Conservation (phyloP, 2,113 vertebrate species). For the Columba janthina region DNA sequence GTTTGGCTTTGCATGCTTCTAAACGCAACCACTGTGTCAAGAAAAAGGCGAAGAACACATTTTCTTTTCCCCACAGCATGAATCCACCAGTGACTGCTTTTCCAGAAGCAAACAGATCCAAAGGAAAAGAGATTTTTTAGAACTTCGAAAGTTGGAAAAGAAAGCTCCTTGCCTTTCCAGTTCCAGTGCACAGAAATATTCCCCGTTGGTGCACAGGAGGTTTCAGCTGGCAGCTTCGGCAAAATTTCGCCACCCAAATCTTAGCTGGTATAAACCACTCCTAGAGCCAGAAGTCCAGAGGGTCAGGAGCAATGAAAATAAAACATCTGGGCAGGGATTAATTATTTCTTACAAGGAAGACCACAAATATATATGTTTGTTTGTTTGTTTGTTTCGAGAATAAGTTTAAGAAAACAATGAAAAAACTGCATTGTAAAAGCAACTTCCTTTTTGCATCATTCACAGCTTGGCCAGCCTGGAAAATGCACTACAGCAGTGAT, state of each 20-base stretch:
- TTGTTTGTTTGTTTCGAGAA: neutral
- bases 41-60: neutral
- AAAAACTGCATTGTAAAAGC: neutral
- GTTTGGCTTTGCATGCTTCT: neutral
- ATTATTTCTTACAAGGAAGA: neutral
- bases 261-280: neutral
- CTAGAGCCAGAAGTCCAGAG: neutral
- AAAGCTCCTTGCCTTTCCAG: neutral
- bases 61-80: neutral
- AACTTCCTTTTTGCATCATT: neutral
- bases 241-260: neutral
- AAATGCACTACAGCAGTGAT: fast-evolving
- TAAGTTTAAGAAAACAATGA: neutral
- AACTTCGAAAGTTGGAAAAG: neutral
- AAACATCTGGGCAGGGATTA: neutral
- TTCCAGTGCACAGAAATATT: neutral
- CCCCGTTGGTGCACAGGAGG: neutral
- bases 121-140: neutral
- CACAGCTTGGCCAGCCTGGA: neutral
- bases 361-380: neutral
- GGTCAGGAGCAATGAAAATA: neutral
- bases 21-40: neutral
- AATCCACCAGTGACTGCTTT: neutral
- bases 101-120: neutral
- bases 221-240: neutral